These are phyloP conservation scores for Sussaba pulchella DNA, from an alignment of 2,888 invertebrate genomes.

Conservation along the genomic window DNA sequence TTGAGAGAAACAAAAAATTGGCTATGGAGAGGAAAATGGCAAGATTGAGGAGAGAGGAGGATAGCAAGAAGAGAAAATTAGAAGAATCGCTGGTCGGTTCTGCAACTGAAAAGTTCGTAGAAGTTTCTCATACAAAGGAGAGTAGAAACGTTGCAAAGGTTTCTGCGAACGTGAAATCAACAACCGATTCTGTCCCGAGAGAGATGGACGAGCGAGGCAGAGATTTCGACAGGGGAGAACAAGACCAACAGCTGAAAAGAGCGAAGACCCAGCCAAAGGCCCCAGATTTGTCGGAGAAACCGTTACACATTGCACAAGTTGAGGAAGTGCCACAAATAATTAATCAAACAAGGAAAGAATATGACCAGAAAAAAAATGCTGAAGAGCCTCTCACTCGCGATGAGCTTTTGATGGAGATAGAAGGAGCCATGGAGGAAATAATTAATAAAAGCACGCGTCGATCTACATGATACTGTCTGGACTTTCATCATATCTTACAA, in stretches of 20 bases:
- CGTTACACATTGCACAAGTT: neutral
- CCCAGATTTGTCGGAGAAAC: constrained; percentile 17
- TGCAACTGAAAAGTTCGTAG: neutral
- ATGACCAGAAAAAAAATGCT: neutral
- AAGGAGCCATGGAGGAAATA: constrained; percentile 66
- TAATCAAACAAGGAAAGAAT: neutral
- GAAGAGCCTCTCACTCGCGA: constrained; percentile 60
- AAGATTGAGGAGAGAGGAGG: constrained; percentile 73
- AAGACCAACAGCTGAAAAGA: neutral
- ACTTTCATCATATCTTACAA: neutral
- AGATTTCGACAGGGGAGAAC: neutral
- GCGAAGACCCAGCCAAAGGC: constrained; percentile 36
- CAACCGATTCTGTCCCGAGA: no score
- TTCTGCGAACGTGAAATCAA: neutral
- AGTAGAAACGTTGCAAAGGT: neutral
- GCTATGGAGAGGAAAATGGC: constrained; percentile 89
- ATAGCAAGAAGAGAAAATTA: constrained; percentile 19
- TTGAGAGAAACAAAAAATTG: constrained; percentile 88
- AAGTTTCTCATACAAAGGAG: neutral
- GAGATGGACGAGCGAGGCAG: neutral
- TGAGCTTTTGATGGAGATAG: constrained; percentile 65
- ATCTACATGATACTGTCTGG: constrained; percentile 8
- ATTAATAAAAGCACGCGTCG: constrained; percentile 41
- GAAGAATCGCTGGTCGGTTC: constrained; percentile 21
- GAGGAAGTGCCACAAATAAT: neutral